These are phyloP conservation scores for Acromyrmex heyeri DNA, from an alignment of 1,140 invertebrate genomes.

Conservation along the genomic window DNA sequence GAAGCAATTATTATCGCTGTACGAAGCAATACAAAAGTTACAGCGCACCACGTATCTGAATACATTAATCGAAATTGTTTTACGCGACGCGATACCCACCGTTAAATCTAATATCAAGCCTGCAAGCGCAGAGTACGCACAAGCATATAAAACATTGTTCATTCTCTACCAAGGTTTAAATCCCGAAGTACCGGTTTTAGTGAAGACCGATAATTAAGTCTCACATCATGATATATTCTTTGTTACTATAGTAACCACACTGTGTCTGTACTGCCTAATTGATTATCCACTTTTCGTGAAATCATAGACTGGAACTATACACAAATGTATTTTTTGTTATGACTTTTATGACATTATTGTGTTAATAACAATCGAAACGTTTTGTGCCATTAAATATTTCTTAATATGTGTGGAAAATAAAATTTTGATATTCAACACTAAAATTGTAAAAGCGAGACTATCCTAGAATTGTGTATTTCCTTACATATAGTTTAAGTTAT, in stretches of 20 bases:
- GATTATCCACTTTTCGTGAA: neutral
- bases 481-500: conserved; percentile 15
- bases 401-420: conserved; percentile 18
- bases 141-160: conserved; percentile 80
- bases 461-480: neutral
- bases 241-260: conserved; percentile 68
- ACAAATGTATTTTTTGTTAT: neutral
- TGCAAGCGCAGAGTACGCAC: conserved; percentile 69
- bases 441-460: neutral
- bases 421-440: conserved; percentile 3
- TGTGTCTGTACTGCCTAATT: neutral
- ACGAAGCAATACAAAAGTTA: conserved; percentile 76
- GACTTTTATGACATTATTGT: neutral
- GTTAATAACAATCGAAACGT: neutral
- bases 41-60: conserved; percentile 77
- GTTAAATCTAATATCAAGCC: conserved; percentile 67
- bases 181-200: conserved; percentile 77
- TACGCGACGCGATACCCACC: conserved; percentile 72
- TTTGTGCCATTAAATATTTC: conserved; percentile 3
- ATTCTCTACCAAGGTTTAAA: conserved; percentile 79
- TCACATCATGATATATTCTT: neutral
- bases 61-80: conserved; percentile 75
- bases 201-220: conserved; percentile 71
- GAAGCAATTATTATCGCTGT: conserved; percentile 75
- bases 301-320: neutral